phyloP scores from a whole-genome alignment of 1,140 invertebrate genomes.

The Heliothis virescens region DNA sequence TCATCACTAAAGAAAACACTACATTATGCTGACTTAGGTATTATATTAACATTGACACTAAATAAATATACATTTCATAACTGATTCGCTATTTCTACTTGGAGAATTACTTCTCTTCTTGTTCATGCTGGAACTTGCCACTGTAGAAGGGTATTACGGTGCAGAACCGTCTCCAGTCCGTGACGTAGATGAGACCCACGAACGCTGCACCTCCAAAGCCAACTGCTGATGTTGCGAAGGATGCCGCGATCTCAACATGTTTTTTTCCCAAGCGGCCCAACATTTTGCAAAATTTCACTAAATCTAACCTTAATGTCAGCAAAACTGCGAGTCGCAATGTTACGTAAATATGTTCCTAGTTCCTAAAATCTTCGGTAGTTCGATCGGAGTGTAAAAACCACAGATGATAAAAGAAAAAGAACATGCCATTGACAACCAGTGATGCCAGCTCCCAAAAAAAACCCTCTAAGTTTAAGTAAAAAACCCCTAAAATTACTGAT shows the following conservation, averaged over 20 bases:
- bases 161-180: constrained; percentile 92
- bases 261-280: constrained; percentile 73
- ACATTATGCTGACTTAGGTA: constrained; percentile 3
- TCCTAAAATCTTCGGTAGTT: too few relatives aligned
- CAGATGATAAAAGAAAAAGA: too few relatives aligned
- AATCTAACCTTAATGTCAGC: background rate
- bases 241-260: constrained; percentile 70
- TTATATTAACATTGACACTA: constrained; percentile 58
- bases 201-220: constrained; percentile 88
- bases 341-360: constrained; percentile 46
- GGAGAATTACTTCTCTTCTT: constrained; percentile 61
- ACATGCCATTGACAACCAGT: too few relatives aligned
- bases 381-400: too few relatives aligned
- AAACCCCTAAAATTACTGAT: too few relatives aligned
- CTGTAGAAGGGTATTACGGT: constrained; percentile 91
- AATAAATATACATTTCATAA: constrained; percentile 52
- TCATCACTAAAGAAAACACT: background rate
- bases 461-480: too few relatives aligned
- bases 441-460: too few relatives aligned
- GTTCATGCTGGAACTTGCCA: constrained; percentile 89
- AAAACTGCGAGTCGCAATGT: background rate
- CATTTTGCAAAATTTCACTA: constrained; percentile 61
- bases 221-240: constrained; percentile 82
- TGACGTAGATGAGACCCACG: constrained; percentile 88
- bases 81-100: background rate